Conservation (phyloP, 2,797 vertebrate genomes). For the Eulemur coronatus region DNA sequence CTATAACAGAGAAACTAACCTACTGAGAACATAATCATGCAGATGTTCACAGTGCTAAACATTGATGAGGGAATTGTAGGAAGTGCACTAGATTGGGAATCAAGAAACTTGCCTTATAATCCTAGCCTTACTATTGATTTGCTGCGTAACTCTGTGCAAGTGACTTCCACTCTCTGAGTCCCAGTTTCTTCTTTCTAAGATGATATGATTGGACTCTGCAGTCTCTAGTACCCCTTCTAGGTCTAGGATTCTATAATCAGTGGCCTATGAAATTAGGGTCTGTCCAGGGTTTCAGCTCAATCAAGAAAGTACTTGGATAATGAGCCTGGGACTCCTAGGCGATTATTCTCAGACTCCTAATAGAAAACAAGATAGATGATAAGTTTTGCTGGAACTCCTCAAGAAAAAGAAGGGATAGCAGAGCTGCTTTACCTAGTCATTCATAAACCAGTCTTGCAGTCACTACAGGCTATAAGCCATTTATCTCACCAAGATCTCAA, state of each 20-base stretch:
- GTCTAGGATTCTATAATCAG: constrained; percentile 26
- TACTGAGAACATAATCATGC: not conserved
- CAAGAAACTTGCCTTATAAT: not conserved
- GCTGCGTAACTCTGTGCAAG: not conserved
- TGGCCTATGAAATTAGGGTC: not conserved
- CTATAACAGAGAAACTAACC: not conserved
- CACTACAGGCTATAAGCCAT: not conserved
- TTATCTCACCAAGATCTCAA: constrained; percentile 36
- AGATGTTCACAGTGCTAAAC: not conserved
- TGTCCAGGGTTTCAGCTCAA: not conserved
- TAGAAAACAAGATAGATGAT: not conserved
- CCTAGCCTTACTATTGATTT: not conserved
- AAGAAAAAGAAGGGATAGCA: not conserved
- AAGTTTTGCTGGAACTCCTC: not conserved
- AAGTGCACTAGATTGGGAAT: not conserved
- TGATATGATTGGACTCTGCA: not conserved
- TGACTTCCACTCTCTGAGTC: not conserved
- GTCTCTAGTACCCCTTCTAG: not conserved
- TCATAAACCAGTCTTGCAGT: constrained; percentile 4
- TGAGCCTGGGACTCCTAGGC: not conserved
- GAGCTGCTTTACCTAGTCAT: not conserved
- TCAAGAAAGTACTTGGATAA: constrained; percentile 24
- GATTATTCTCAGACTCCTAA: constrained; percentile 9
- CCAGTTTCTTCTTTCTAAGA: not conserved
- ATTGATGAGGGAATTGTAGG: not conserved